A percentile compares a stretch with the other conserved stretches of the same genome.
phyloP scores from a whole-genome alignment of 2,888 invertebrate species.

The Agrotis clavis region DNA sequence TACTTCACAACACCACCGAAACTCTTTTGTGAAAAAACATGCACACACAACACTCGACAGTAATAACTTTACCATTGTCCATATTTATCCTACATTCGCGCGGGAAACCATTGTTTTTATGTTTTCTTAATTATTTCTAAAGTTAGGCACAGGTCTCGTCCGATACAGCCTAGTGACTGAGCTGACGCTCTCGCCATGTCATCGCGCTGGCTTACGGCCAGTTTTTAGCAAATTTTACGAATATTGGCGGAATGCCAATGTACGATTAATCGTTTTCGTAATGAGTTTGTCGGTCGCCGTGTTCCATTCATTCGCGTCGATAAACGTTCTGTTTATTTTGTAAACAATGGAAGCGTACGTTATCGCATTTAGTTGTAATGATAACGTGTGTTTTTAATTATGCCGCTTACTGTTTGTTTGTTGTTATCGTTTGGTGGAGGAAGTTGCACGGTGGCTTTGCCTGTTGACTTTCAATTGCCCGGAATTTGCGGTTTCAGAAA shows the following conservation, averaged over 20 bases:
- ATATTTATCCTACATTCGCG: conserved; percentile 83
- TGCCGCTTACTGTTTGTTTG: conserved; percentile 45
- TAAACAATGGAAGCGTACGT: conserved; percentile 82
- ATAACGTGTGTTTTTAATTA: conserved; percentile 60
- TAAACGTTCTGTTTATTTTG: conserved; percentile 83
- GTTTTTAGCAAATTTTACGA: conserved; percentile 68
- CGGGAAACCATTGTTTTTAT: conserved; percentile 80
- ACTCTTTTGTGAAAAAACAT: conserved; percentile 68
- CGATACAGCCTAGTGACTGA: conserved; percentile 79
- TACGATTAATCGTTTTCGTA: conserved; percentile 64
- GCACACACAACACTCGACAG: conserved; percentile 71
- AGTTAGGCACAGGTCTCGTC: conserved; percentile 70
- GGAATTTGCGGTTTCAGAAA: conserved; percentile 37
- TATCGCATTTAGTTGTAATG: conserved; percentile 71
- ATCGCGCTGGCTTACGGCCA: conserved; percentile 80
- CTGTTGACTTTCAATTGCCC: conserved; percentile 18
- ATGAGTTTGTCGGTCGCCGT: conserved; percentile 61
- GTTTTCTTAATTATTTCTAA: conserved; percentile 69
- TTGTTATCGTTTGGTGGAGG: conserved; percentile 43
- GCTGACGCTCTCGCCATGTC: conserved; percentile 72
- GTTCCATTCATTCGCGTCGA: conserved; percentile 76
- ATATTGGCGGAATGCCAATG: conserved; percentile 77
- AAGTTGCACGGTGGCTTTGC: conserved; percentile 22
- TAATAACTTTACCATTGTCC: conserved; percentile 80
- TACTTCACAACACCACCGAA: conserved; percentile 54